A percentile compares a stretch with the other conserved stretches of the same genome.
Evolutionary conservation across 2,113 vertebrate species (phyloP).

Genomic region (Piliocolobus tephrosceles): DNA sequence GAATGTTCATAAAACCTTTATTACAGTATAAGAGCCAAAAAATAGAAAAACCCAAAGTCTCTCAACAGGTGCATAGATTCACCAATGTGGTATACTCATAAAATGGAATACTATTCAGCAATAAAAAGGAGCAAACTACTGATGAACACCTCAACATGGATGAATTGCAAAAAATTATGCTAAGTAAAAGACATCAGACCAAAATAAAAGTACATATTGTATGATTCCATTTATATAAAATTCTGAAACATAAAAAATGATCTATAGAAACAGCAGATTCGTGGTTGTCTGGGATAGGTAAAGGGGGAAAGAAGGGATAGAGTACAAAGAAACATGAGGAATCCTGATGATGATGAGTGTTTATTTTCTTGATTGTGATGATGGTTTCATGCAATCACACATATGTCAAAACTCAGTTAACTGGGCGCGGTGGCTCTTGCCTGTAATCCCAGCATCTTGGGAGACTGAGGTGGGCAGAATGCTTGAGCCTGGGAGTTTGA

Average conservation of each 20-base stretch:
- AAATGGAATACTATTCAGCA: background rate
- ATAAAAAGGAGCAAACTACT: background rate
- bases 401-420: background rate
- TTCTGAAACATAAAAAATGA: background rate
- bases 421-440: too few species aligned
- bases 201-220: background rate
- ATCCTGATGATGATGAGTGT: too few species aligned
- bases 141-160: background rate
- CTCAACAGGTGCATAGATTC: background rate
- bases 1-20: background rate
- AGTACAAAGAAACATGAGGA: background rate
- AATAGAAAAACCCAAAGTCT: background rate
- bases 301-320: background rate
- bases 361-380: background rate
- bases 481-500: background rate
- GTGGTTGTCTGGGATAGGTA: background rate
- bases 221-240: background rate
- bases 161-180: background rate
- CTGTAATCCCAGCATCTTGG: background rate
- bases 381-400: background rate
- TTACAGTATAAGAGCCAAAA: background rate
- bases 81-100: background rate
- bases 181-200: background rate
- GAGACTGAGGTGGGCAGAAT: background rate
- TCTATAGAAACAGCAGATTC: background rate